Percentiles rank a stretch among this genome's conserved stretches.
Evolutionary conservation across 2,113 vertebrate species (phyloP).

Genomic region (Hydrochoerus hydrochaeris): DNA sequence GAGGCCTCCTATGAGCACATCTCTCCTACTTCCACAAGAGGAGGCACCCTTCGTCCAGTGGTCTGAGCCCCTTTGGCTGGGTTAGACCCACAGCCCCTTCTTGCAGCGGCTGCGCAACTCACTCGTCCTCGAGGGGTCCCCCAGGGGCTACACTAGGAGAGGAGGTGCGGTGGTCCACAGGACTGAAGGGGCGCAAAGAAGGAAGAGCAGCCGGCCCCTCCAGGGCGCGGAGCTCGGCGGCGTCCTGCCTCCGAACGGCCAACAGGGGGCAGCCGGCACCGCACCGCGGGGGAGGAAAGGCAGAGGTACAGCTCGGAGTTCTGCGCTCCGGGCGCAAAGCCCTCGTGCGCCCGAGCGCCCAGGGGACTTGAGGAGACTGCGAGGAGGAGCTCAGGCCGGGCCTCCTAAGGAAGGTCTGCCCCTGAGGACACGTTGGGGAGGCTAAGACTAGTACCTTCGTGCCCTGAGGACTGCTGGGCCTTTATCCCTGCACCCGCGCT

Average conservation of each 20-base stretch:
- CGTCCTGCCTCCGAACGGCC: constrained; percentile 71
- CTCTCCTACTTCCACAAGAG: background rate
- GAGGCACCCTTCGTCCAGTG: background rate
- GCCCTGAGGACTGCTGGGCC: constrained; percentile 8
- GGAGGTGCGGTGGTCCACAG: background rate
- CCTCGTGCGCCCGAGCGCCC: background rate
- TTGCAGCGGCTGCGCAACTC: background rate
- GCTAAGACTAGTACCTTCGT: background rate
- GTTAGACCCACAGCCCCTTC: background rate
- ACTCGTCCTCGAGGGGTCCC: background rate
- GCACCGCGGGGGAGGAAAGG: background rate
- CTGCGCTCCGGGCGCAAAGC: background rate
- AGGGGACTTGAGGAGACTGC: background rate
- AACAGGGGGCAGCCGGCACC: constrained; percentile 86
- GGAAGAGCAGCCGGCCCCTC: background rate
- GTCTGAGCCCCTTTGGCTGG: background rate
- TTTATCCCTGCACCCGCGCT: background rate
- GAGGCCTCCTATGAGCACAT: background rate
- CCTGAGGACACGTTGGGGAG: background rate
- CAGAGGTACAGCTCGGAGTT: background rate
- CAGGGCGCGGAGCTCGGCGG: background rate
- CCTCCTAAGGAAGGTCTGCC: background rate
- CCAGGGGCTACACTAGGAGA: background rate
- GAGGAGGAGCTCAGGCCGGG: fast-evolving
- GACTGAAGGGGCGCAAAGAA: background rate